Conservation (phyloP, 2,113 vertebrate species). For the Abramis brama region DNA sequence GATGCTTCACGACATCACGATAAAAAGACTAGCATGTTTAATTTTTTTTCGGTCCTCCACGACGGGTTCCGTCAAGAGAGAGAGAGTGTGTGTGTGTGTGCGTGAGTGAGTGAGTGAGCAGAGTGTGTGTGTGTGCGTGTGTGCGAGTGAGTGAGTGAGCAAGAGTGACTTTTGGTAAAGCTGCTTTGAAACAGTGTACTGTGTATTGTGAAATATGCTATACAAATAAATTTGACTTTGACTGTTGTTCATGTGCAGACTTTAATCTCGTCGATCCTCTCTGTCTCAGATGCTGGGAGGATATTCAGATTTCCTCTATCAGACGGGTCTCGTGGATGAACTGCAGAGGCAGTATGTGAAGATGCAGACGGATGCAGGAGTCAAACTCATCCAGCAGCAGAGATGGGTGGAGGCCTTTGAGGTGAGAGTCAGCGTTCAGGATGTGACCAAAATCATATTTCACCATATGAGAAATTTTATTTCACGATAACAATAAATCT, state of each 20-base stretch:
- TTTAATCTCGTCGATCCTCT: background rate
- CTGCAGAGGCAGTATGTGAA: constrained; percentile 70
- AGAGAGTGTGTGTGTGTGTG: too few relatives aligned
- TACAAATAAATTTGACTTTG: background rate
- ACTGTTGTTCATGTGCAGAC: background rate
- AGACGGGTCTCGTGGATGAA: constrained; percentile 73
- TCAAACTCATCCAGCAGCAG: constrained; percentile 77
- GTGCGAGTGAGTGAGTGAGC: too few relatives aligned
- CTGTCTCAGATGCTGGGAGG: constrained; percentile 75
- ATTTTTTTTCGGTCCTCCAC: too few relatives aligned
- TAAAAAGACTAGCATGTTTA: too few relatives aligned
- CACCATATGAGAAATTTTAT: too few relatives aligned
- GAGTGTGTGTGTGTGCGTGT: too few relatives aligned
- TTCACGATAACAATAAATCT: too few relatives aligned
- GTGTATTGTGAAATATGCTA: background rate
- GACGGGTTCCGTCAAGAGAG: too few relatives aligned
- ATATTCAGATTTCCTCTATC: constrained; percentile 78
- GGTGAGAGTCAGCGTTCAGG: constrained; percentile 56
- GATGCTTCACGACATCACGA: too few relatives aligned
- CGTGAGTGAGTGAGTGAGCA: too few relatives aligned
- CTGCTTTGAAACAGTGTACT: background rate
- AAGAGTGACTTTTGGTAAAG: background rate
- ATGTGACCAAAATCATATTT: too few relatives aligned
- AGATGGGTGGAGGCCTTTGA: constrained; percentile 81
- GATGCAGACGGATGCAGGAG: constrained; percentile 69